Evolutionary conservation across 2,797 vertebrate genomes (phyloP).

Genomic region (Eremophila alpestris): DNA sequence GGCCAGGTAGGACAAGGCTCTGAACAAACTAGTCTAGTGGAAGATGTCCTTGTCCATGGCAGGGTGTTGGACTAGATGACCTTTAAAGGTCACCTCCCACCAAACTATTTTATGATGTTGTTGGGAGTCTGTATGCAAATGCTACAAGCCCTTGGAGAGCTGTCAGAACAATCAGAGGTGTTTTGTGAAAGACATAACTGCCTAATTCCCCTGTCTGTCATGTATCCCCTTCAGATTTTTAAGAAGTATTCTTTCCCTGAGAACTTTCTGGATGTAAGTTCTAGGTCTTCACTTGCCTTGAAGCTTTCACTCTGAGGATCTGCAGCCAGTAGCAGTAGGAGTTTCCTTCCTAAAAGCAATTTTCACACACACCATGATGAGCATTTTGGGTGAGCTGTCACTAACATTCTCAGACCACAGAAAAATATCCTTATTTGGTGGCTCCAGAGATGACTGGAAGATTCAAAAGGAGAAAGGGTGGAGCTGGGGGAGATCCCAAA

Average conservation of each 20-base stretch:
- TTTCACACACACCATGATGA: background rate
- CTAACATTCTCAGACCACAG: background rate
- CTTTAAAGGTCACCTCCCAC: background rate
- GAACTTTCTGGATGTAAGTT: background rate
- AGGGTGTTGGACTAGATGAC: background rate
- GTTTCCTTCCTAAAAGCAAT: background rate
- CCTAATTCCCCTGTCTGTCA: background rate
- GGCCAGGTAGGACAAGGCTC: background rate
- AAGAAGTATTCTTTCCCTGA: background rate
- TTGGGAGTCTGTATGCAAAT: too few species aligned
- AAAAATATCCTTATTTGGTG: background rate
- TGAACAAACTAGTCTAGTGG: background rate
- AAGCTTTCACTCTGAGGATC: background rate
- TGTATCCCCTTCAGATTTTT: background rate
- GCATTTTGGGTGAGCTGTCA: background rate
- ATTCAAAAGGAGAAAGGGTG: constrained; percentile 24
- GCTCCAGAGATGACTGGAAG: background rate
- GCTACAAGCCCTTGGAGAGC: background rate
- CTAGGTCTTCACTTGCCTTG: background rate
- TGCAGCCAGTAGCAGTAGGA: background rate
- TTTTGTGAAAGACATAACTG: background rate
- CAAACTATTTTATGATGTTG: background rate
- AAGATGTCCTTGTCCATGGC: background rate
- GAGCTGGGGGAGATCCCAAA: background rate
- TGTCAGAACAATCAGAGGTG: background rate